A percentile compares a stretch with the other conserved stretches of the same genome.
These are phyloP conservation scores for Proteles cristata DNA, from an alignment of 2,113 vertebrate genomes.

Conservation along the genomic window DNA sequence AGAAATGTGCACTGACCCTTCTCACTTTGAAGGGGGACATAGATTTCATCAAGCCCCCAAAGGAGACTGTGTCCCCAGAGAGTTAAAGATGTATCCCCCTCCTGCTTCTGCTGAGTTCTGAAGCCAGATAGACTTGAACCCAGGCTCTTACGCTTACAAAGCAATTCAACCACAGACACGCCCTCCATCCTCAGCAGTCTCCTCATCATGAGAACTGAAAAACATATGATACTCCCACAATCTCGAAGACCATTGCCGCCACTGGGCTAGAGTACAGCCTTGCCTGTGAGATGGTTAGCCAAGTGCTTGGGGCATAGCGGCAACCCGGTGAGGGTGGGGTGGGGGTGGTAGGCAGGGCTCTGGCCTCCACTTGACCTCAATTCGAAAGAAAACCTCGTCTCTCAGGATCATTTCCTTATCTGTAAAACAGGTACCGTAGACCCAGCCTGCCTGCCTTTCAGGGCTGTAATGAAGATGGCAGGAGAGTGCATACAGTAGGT, in stretches of 20 bases:
- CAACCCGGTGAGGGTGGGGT: rapidly evolving
- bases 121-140: background rate
- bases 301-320: rapidly evolving
- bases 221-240: rapidly evolving
- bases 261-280: rapidly evolving
- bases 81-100: too few relatives aligned
- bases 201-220: background rate
- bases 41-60: background rate
- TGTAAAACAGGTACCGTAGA: background rate
- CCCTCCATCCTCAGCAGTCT: too few relatives aligned
- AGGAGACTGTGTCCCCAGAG: background rate
- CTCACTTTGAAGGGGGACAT: rapidly evolving
- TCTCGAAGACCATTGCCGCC: rapidly evolving
- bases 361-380: background rate
- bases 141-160: rapidly evolving
- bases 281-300: rapidly evolving
- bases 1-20: background rate
- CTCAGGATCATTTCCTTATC: background rate
- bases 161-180: too few relatives aligned
- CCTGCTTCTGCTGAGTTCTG: background rate
- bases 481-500: rapidly evolving
- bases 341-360: rapidly evolving
- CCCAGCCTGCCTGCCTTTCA: background rate
- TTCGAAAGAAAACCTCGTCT: background rate
- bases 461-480: background rate